A percentile compares a stretch with the other conserved stretches of the same genome.
Evolutionary conservation across 2,797 vertebrate genomes (phyloP).

Genomic region (Eulemur rubriventer): DNA sequence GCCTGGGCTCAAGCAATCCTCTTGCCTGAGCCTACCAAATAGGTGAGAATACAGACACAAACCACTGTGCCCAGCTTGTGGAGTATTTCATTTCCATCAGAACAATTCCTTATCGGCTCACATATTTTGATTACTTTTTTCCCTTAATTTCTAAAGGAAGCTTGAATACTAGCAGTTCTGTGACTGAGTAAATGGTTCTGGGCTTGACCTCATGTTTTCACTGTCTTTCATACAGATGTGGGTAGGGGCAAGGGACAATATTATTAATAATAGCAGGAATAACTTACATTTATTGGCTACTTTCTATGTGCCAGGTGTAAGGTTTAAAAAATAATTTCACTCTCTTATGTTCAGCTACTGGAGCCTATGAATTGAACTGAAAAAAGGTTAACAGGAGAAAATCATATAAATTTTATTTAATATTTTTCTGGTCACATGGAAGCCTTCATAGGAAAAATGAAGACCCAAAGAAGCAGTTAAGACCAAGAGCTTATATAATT

Average conservation of each 20-base stretch:
- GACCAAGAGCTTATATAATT: background rate
- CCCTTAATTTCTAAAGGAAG: background rate
- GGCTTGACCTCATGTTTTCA: background rate
- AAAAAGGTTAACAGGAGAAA: background rate
- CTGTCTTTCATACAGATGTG: background rate
- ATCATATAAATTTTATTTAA: background rate
- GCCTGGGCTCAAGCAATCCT: background rate
- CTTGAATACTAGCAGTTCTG: background rate
- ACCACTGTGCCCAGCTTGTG: background rate
- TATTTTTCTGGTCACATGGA: background rate
- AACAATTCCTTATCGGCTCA: background rate
- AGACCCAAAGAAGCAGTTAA: background rate
- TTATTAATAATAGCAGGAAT: background rate
- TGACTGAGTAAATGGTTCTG: background rate
- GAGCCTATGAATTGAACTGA: background rate
- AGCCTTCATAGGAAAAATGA: background rate
- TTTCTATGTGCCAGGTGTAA: background rate
- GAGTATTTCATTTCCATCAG: background rate
- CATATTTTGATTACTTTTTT: background rate
- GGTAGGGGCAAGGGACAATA: background rate
- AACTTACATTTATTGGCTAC: background rate
- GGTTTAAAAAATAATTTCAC: background rate
- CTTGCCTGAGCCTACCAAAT: too few species aligned
- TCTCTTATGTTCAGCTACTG: background rate
- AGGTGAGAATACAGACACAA: background rate